These are phyloP conservation scores for Drosophila arizonae DNA, from an alignment of 1,140 invertebrate species.

Conservation along the genomic window DNA sequence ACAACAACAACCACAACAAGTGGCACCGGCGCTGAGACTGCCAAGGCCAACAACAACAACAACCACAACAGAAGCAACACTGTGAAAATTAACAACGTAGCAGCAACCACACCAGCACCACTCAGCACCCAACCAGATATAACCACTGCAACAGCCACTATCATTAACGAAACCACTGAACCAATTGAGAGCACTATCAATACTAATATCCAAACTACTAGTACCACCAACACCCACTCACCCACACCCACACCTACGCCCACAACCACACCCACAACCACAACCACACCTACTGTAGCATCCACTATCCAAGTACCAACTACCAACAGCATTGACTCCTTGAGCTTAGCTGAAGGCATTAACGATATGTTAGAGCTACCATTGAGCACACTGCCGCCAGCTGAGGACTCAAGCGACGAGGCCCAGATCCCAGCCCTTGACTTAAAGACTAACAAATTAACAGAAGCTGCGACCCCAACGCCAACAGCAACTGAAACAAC, in stretches of 20 bases:
- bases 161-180: conserved; percentile 74
- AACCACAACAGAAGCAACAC: conserved; percentile 52
- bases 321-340: conserved; percentile 37
- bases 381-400: conserved; percentile 35
- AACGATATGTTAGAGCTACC: conserved; percentile 37
- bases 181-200: conserved; percentile 79
- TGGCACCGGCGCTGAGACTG: conserved; percentile 59
- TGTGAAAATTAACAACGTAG: conserved; percentile 61
- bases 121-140: conserved; percentile 52
- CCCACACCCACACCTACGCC: conserved; percentile 81
- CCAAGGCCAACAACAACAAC: conserved; percentile 59
- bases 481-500: conserved; percentile 39
- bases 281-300: conserved; percentile 39
- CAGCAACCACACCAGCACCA: conserved; percentile 49
- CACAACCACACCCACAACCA: conserved; percentile 68
- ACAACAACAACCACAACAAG: conserved; percentile 70
- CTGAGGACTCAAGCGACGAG: conserved; percentile 31
- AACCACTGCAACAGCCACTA: conserved; percentile 44
- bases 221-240: conserved; percentile 52
- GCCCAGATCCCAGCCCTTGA: conserved; percentile 36
- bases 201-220: conserved; percentile 76
- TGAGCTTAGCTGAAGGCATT: conserved; percentile 32
- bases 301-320: conserved; percentile 49
- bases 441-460: conserved; percentile 44
- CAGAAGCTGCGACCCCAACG: conserved; percentile 40